Evolutionary conservation across 2,113 vertebrate species (phyloP).

Genomic region (Datnioides undecimradiatus): DNA sequence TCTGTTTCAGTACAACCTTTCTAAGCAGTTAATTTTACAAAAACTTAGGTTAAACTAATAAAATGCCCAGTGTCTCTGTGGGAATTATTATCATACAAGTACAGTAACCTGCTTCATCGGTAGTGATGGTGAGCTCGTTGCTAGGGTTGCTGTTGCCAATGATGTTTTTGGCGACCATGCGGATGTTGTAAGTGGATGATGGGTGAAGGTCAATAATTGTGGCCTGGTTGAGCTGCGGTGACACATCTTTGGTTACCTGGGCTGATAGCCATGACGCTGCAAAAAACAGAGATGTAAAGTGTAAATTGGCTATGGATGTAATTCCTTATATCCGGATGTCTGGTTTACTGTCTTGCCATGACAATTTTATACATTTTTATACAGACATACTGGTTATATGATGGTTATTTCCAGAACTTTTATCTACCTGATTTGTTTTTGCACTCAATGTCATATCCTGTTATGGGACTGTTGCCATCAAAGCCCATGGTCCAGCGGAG

Average conservation of each 20-base stretch:
- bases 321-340: neutral
- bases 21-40: neutral
- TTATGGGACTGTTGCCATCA: conserved; percentile 98
- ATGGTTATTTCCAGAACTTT: neutral
- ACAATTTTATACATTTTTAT: neutral
- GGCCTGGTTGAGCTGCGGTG: conserved; percentile 98
- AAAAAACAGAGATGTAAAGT: conserved; percentile 36
- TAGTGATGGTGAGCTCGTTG: conserved; percentile 99
- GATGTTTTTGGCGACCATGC: conserved; percentile 98
- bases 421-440: conserved; percentile 96
- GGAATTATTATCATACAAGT: neutral
- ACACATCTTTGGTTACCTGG: conserved; percentile 99
- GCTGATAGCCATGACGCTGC: conserved; percentile 97
- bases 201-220: conserved; percentile 99
- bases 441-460: conserved; percentile 98
- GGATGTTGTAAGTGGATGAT: conserved; percentile 99
- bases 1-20: neutral
- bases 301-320: neutral
- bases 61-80: neutral
- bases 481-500: conserved; percentile 99
- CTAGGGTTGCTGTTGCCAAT: conserved; percentile 98
- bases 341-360: neutral
- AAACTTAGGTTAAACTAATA: neutral
- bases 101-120: conserved; percentile 94
- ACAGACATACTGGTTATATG: neutral